Evolutionary conservation across 2,888 invertebrate genomes (phyloP).

Genomic region (Sylvicola cinctus): DNA sequence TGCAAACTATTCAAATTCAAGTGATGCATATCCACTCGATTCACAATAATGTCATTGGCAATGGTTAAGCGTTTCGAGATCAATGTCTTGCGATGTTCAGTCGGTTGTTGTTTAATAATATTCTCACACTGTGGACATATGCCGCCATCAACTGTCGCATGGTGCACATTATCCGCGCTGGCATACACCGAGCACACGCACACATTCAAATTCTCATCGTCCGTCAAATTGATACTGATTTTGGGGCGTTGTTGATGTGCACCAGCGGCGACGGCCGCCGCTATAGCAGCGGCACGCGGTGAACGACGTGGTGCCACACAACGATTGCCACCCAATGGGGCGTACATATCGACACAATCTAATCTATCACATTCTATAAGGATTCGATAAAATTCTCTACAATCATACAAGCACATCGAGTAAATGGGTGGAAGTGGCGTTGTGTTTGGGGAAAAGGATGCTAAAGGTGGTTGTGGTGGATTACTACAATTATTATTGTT

Average conservation of each 20-base stretch:
- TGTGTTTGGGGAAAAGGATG: too few relatives aligned
- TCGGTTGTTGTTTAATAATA: conserved; percentile 16
- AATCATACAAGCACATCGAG: conserved; percentile 11
- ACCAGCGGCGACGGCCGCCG: too few relatives aligned
- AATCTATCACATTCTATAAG: conserved; percentile 13
- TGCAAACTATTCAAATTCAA: conserved; percentile 15
- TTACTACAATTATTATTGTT: too few relatives aligned
- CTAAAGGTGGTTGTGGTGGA: too few relatives aligned
- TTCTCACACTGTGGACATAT: conserved; percentile 20
- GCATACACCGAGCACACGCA: conserved; percentile 15
- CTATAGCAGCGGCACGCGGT: not conserved
- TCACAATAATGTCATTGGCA: conserved; percentile 27
- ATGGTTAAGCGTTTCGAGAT: conserved; percentile 18
- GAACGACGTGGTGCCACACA: not conserved
- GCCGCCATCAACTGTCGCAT: conserved; percentile 8
- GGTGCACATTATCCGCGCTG: conserved; percentile 6
- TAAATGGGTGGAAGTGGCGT: too few relatives aligned
- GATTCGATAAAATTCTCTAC: conserved; percentile 12
- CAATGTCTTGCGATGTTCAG: conserved; percentile 17
- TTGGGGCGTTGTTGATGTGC: conserved; percentile 5
- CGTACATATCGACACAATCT: conserved; percentile 6
- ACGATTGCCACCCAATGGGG: not conserved
- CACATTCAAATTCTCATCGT: conserved; percentile 26
- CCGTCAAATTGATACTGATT: conserved; percentile 30
- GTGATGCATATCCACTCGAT: conserved; percentile 31